These are phyloP conservation scores for Apogon hyalosoma DNA, from an alignment of 2,797 vertebrate genomes.

Conservation along the genomic window DNA sequence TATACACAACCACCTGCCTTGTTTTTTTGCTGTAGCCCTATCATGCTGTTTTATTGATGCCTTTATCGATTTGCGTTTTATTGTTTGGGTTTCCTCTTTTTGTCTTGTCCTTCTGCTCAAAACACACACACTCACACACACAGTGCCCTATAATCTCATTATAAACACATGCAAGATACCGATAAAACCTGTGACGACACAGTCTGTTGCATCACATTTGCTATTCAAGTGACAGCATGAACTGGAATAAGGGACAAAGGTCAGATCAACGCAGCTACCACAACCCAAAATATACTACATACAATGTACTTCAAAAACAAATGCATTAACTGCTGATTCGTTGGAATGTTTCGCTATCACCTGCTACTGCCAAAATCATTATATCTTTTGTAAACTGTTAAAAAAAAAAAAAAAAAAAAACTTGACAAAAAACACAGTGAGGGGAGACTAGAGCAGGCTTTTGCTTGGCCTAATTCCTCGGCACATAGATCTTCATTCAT, in stretches of 20 bases:
- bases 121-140: neutral
- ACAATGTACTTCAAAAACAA: neutral
- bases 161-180: neutral
- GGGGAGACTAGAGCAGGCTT: constrained; percentile 16
- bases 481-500: constrained; percentile 55
- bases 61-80: constrained; percentile 31
- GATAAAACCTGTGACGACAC: neutral
- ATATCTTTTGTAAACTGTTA: too few relatives aligned
- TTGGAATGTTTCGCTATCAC: neutral
- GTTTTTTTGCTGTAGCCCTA: neutral
- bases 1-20: constrained; percentile 23
- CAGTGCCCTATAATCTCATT: neutral
- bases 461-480: constrained; percentile 38
- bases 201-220: constrained; percentile 2
- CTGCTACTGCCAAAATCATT: neutral
- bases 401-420: neutral
- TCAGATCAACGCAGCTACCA: constrained; percentile 15
- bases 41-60: constrained; percentile 21
- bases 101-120: neutral
- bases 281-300: neutral
- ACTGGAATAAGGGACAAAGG: constrained; percentile 38
- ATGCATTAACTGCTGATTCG: neutral
- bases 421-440: neutral
- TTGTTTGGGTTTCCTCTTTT: neutral
- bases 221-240: constrained; percentile 4